Base-by-base conservation (phyloP, 2,797 vertebrate species). In the Spheniscus humboldti region DNA sequence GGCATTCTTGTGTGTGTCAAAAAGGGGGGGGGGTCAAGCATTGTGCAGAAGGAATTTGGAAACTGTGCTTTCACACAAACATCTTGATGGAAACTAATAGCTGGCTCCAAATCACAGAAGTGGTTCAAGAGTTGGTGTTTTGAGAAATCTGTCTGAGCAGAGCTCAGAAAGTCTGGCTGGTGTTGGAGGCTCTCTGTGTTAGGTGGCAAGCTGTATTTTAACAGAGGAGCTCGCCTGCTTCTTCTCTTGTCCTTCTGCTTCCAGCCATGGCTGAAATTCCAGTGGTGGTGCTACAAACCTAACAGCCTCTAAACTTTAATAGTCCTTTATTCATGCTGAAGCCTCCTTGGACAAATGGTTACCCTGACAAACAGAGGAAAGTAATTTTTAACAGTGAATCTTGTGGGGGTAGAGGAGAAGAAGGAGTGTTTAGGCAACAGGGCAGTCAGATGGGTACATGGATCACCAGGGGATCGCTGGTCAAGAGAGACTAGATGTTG, bases 31-130 rank as follows among this genome's bases (percentile, higher is more conserved):
- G 80, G 66, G 89, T 68, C 63, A 57, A 84, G 79, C 78, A 74
- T 89, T 95, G 77, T 84, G 39, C 69, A 73, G 79, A 86, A 94
- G 60, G 83, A 97, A 90, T 95, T 95, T 93, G 92, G 86, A 94
- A 94, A 74, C 76, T 4, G 3, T 56, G 52, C 84, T 97, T 96
- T 96, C 90, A 82, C 56, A 88, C 62, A 93, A 63, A 59, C 84
- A 77, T 96, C 80, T 95, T 93, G 78, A 85, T 88, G 82, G 72
- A 91, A 94, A 93, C 74, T 91, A 79, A 47, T 57, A 75, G 77
- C 85, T 95, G 92, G 62, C 82, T 95, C 33, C 56, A 85, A 95
- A 87, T 89, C 90, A 76, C 41, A 55, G 39, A 78, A 92, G 35
- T 75, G 53, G 9, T 52, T 94, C 47, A 66, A 73, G 71, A 48